Conservation (phyloP, 2,888 invertebrate genomes). For the Caprella mutica region DNA sequence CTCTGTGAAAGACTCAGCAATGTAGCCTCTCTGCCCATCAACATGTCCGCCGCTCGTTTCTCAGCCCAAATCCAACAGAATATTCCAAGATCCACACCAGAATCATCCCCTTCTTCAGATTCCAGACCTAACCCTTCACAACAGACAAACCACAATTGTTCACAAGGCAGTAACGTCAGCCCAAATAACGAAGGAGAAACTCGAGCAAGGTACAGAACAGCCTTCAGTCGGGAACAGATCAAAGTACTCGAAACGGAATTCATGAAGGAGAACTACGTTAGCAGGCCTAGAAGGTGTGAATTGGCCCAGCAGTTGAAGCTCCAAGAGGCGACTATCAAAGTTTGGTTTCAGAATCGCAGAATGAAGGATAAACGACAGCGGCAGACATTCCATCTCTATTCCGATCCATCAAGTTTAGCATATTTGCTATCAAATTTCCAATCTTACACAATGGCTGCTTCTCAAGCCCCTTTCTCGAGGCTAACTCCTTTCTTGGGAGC, state of each 20-base stretch:
- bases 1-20: no score
- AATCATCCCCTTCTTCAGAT: no score
- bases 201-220: conserved; percentile 34
- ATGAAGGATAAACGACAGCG: conserved; percentile 34
- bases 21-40: no score
- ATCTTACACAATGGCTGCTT: neutral
- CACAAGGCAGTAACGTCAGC: no score
- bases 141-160: no score
- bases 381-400: conserved; percentile 19
- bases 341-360: conserved; percentile 35
- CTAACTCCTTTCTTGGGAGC: neutral
- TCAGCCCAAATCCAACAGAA: no score
- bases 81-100: no score
- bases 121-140: no score
- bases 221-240: conserved; percentile 32
- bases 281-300: conserved; percentile 30
- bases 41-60: no score
- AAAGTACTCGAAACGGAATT: conserved; percentile 30
- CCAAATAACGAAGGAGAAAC: no score
- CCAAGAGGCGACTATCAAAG: conserved; percentile 34
- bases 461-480: neutral
- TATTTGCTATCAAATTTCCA: conserved; percentile 17
- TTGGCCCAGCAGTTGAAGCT: conserved; percentile 28
- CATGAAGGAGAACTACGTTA: conserved; percentile 31
- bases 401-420: conserved; percentile 22